phyloP scores from a whole-genome alignment of 2,113 vertebrate genomes.

The Phylloscopus whistleri region DNA sequence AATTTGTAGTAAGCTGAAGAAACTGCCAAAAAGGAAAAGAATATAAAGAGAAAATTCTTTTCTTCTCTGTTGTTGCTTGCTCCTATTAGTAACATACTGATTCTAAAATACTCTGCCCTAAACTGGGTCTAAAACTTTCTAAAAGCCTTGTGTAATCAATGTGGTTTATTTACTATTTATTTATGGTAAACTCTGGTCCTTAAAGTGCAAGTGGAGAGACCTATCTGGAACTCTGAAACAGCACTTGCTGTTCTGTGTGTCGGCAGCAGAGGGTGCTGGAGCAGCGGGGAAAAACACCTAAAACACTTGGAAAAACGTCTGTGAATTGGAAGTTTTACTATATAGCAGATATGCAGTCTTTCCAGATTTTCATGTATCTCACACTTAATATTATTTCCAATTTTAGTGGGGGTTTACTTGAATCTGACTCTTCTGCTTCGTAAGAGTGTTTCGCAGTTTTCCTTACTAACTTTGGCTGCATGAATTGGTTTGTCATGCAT shows the following conservation, averaged over 20 bases:
- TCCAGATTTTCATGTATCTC: not conserved
- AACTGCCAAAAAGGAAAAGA: not conserved
- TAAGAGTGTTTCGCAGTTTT: not conserved
- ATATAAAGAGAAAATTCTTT: not conserved
- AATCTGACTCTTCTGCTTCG: not conserved
- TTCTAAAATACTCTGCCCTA: not conserved
- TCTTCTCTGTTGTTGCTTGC: not conserved
- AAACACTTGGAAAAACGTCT: not conserved
- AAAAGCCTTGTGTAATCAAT: not conserved
- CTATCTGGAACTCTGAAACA: not conserved
- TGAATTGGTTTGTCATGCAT: not conserved
- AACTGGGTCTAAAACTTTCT: not conserved
- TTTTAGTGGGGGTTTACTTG: not conserved
- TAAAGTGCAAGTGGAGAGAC: not conserved
- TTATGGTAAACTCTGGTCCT: not conserved
- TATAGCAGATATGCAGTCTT: not conserved
- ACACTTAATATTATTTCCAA: not conserved
- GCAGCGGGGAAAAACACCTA: rapidly evolving
- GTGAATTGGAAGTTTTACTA: not conserved
- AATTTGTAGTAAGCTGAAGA: not conserved
- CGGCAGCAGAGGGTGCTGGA: slow-evolving; percentile 46
- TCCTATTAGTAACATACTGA: not conserved
- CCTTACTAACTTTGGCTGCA: not conserved
- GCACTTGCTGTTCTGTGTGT: not conserved
- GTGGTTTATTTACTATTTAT: not conserved